phyloP scores from a whole-genome alignment of 1,140 invertebrate species.

The Drosophila persimilis region DNA sequence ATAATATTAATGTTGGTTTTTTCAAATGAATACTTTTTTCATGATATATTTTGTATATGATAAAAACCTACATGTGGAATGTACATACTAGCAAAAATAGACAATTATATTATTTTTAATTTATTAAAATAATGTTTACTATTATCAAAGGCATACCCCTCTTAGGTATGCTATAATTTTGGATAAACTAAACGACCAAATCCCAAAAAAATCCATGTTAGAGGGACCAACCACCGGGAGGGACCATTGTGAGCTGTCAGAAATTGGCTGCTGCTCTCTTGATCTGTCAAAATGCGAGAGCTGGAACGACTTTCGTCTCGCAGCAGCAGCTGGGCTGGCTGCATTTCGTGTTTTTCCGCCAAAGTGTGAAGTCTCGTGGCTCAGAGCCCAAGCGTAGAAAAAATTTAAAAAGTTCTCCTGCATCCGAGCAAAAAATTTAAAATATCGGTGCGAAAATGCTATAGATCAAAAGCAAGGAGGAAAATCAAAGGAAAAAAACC shows the following conservation, averaged over 20 bases:
- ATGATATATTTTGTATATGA: too few relatives aligned
- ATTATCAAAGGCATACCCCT: neutral
- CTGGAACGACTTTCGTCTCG: constrained; percentile 33
- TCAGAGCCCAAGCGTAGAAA: neutral
- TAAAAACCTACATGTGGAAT: too few relatives aligned
- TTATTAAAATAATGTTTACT: too few relatives aligned
- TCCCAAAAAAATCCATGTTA: too few relatives aligned
- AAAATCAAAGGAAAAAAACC: neutral
- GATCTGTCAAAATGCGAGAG: constrained; percentile 50
- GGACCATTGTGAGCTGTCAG: constrained; percentile 35
- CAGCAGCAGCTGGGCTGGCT: constrained; percentile 58
- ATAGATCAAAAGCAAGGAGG: constrained; percentile 24
- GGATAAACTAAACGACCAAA: neutral
- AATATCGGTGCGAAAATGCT: constrained; percentile 43
- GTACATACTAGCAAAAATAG: too few relatives aligned
- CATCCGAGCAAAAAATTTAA: constrained; percentile 1
- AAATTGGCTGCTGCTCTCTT: constrained; percentile 28
- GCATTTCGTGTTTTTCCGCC: constrained; percentile 72
- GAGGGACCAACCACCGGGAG: constrained; percentile 11
- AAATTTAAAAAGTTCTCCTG: constrained; percentile 24
- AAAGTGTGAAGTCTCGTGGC: constrained; percentile 62
- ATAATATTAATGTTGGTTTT: too few relatives aligned
- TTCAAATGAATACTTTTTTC: too few relatives aligned
- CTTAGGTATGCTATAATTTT: constrained; percentile 3
- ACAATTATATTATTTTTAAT: too few relatives aligned